Evolutionary conservation across 2,888 invertebrate genomes (phyloP), one percentile per base, ranked within the genome.

Genomic region (Abrostola triplasia): DNA sequence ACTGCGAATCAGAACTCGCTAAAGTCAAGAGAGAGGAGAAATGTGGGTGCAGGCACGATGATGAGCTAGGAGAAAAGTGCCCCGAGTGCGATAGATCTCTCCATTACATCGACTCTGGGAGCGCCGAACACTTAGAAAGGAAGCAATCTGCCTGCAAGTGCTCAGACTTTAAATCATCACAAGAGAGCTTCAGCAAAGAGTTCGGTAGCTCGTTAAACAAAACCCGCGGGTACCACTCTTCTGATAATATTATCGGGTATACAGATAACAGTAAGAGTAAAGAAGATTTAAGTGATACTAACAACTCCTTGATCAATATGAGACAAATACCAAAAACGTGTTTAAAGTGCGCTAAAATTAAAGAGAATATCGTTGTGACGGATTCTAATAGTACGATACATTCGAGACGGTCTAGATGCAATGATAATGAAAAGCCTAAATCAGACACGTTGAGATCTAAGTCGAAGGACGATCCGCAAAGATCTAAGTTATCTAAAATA

Each of bases 401-500:
- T 53, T 79, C 82, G 0, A 89, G 93, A 75, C 88, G 88, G 70
- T 92, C 93, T 13, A 89, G 94, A 79, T 92, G 90, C 73, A 87
- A 81, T 70, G 92, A 92, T 37, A 80, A 62, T 42, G 92, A 92
- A 11, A 93, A 89, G 70, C 77, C 83, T 35, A 92, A 86, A 80
- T 77, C 81, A 36, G 96, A 96, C 72, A 91, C 94, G 6, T 84
- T 90, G n/a, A 85, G 95, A 56, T 95, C 95, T 0, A 94, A 94
- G 78, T 95, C 94, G 5, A 94, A 92, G 82, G 95, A 95, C 83
- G 88, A 96, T 88, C 92, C 95, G 66, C 87, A 95, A 84, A 81
- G 95, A 80, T 90, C 91, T 1, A 94, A 90, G 66, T 75, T 94
- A 47, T 92, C 93, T 12, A 94, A 92, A 88, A 95, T 96, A 78